Base-by-base conservation (phyloP, 2,113 vertebrate species). In the Natator depressus region DNA sequence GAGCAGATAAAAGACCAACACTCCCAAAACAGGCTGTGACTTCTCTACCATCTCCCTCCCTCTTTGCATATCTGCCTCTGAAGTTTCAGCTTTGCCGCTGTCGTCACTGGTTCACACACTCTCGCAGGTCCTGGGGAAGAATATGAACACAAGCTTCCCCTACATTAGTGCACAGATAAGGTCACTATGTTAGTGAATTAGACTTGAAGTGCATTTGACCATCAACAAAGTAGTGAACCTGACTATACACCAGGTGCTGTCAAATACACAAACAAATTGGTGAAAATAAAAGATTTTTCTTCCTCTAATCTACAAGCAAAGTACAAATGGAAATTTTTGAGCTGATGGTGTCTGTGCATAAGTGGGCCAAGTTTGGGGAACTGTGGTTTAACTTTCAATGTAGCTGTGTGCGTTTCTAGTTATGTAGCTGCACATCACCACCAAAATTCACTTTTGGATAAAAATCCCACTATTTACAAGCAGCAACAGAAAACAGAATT, bases 391-490 rank as follows among this genome's bases (percentile, higher is more conserved):
- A 49, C 55, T 51, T 59, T 69, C 89, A 62, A 57, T 12, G 27
- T 0, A 25, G 83, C 1, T 12, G 10, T 4, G 24, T 3, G 0
- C 2, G 31, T 24, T 51, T 78, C 65, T 38, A 81, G 19, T 8
- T 9, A 76, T 17, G 53, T 8, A 86, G 1, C 12, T 49, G 49
- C 55, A n/a, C 84, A 81, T 50, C 47, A 86, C 27, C 72, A 17
- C 72, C 75, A 13, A 3, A 47, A 57, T 20, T 4, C 5, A 13
- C 10, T 84, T 65, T 27, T 82, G n/a, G 6, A 86, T 85, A 81
- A 69, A 69, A 69, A 83, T 29, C 49, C 76, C 65, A 27, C 0
- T 84, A 69, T 50, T 89, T 89, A 62, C 55, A 49, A 89, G 85
- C 53, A 91, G 93, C 42, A 76, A 46, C 42, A 76, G 38, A 82